Evolutionary conservation across 1,140 invertebrate genomes (phyloP).

Genomic region (Teleopsis dalmanni): DNA sequence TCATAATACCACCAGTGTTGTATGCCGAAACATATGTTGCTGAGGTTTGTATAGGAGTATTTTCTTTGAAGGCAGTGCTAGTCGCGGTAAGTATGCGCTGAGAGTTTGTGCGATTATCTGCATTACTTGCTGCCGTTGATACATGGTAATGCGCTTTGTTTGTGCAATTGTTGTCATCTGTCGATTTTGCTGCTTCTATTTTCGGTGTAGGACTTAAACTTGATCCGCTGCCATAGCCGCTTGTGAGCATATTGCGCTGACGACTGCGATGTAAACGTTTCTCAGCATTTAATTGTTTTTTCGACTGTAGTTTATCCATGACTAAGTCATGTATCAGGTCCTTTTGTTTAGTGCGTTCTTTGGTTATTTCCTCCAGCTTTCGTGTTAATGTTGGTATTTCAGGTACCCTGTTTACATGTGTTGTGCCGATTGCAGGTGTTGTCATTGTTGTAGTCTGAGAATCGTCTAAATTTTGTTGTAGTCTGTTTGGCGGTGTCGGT

Average conservation of each 20-base stretch:
- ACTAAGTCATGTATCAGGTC: constrained; percentile 67
- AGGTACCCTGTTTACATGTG: constrained; percentile 29
- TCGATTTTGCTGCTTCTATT: constrained; percentile 26
- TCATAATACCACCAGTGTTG: constrained; percentile 7
- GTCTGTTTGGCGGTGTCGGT: constrained; percentile 5
- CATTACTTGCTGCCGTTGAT: constrained; percentile 21
- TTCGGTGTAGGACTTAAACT: constrained; percentile 37
- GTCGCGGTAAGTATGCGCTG: background rate
- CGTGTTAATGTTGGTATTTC: constrained; percentile 35
- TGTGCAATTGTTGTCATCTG: constrained; percentile 32
- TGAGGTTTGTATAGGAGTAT: constrained; percentile 28
- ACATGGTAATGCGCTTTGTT: constrained; percentile 38
- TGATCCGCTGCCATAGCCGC: constrained; percentile 32
- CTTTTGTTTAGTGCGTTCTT: constrained; percentile 61
- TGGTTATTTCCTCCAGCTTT: constrained; percentile 56
- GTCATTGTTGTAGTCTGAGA: constrained; percentile 1
- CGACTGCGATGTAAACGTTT: constrained; percentile 47
- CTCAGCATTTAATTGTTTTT: constrained; percentile 57
- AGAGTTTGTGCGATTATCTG: background rate
- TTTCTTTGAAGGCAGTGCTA: constrained; percentile 8
- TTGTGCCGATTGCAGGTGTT: background rate
- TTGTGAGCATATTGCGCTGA: constrained; percentile 35
- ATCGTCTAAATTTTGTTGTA: background rate
- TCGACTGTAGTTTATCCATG: constrained; percentile 65
- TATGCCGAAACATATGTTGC: constrained; percentile 34